Conservation (phyloP, 2,888 invertebrate genomes). For the Capitulum mitella region DNA sequence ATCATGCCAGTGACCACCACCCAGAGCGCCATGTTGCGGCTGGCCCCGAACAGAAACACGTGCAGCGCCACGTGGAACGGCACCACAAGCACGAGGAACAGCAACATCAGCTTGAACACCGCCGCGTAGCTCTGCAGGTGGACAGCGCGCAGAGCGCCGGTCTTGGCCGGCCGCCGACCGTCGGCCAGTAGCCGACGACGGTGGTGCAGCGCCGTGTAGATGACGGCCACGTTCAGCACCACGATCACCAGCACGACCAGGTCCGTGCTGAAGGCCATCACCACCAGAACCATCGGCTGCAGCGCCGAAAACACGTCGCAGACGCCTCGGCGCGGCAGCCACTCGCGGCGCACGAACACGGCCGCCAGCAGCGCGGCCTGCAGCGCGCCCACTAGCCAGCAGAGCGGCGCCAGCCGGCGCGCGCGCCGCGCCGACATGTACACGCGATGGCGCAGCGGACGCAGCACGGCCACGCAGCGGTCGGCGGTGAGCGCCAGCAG, state of each 20-base stretch:
- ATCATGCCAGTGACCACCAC: not conserved
- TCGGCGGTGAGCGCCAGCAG: slow-evolving; percentile 18
- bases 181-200: slow-evolving; percentile 6
- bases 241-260: not conserved
- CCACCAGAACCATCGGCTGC: not conserved
- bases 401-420: slow-evolving; percentile 3
- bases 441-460: slow-evolving; percentile 14
- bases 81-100: slow-evolving; percentile 13
- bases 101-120: slow-evolving; percentile 15
- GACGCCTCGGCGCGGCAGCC: not conserved
- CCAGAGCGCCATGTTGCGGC: not conserved
- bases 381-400: not conserved
- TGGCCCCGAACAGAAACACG: not conserved
- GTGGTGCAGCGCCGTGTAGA: slow-evolving; percentile 16
- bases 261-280: not conserved
- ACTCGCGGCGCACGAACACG: not conserved
- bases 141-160: not conserved
- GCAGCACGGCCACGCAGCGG: slow-evolving; percentile 14
- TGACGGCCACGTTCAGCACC: not conserved
- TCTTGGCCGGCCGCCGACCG: not conserved
- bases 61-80: slow-evolving; percentile 22
- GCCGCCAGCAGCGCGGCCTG: not conserved
- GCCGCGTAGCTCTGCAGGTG: slow-evolving; percentile 8
- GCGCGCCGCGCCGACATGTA: slow-evolving; percentile 14
- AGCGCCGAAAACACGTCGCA: not conserved